phyloP scores from a whole-genome alignment of 2,113 vertebrate species.

The Paralichthys olivaceus region DNA sequence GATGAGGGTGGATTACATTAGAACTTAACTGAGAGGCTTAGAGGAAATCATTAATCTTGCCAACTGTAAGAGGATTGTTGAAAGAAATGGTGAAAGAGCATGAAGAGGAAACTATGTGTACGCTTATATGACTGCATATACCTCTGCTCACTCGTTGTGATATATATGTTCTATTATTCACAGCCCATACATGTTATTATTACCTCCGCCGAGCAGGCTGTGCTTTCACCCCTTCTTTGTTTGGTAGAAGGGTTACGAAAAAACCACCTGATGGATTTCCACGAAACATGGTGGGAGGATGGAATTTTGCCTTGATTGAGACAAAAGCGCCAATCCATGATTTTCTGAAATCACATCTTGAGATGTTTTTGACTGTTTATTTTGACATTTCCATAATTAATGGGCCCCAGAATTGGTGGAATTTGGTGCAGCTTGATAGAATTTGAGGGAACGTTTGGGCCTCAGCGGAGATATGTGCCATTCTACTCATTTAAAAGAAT shows the following conservation, averaged over 20 bases:
- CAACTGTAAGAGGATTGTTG: background rate
- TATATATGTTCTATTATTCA: background rate
- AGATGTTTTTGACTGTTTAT: too few species aligned
- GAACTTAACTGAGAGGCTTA: constrained; percentile 32
- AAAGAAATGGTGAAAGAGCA: constrained; percentile 6
- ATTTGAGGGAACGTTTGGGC: too few species aligned
- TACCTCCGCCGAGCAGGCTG: too few species aligned
- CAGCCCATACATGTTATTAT: background rate
- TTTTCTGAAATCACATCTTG: too few species aligned
- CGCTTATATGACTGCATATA: background rate
- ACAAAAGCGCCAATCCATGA: too few species aligned
- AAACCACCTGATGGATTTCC: too few species aligned
- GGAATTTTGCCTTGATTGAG: too few species aligned
- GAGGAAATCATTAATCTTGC: constrained; percentile 37
- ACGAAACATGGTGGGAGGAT: too few species aligned
- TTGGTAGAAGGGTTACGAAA: too few species aligned
- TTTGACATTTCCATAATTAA: too few species aligned
- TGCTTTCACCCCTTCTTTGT: too few species aligned
- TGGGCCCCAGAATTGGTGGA: background rate
- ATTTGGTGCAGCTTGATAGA: background rate
- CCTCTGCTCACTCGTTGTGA: background rate
- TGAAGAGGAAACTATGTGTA: constrained; percentile 4
- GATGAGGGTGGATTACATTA: background rate
- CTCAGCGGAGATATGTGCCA: background rate
- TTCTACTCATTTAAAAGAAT: background rate